Evolutionary conservation across 2,888 invertebrate genomes (phyloP).

Genomic region (Lamellibrachia satsuma): DNA sequence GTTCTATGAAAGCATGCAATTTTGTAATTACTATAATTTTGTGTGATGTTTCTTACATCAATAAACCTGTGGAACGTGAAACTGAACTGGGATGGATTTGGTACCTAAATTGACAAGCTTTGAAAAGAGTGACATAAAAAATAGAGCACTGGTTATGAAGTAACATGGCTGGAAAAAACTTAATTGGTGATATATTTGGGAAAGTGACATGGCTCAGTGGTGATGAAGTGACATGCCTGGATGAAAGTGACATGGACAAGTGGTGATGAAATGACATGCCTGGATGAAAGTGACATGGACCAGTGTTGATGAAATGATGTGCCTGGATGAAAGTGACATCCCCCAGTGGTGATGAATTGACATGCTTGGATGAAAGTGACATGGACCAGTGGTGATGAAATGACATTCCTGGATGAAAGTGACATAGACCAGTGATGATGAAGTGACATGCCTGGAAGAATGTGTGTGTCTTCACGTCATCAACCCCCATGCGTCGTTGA

Average conservation of each 20-base stretch:
- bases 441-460: constrained; percentile 78
- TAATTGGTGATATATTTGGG: neutral
- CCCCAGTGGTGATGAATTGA: neutral
- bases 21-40: neutral
- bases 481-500: constrained; percentile 83
- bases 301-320: neutral
- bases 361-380: neutral
- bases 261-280: neutral
- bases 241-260: neutral
- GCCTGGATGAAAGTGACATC: neutral
- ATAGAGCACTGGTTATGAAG: neutral
- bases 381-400: neutral
- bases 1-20: constrained; percentile 28
- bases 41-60: neutral
- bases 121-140: neutral
- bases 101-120: neutral
- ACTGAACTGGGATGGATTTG: neutral
- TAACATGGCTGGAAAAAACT: neutral
- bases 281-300: neutral
- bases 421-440: neutral
- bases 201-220: neutral
- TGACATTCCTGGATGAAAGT: neutral
- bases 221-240: neutral
- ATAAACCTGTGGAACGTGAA: neutral
- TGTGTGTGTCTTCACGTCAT: constrained; percentile 87